A percentile compares a stretch with the other conserved stretches of the same genome.
phyloP scores from a whole-genome alignment of 2,888 invertebrate genomes.

The Plutella xylostella region DNA sequence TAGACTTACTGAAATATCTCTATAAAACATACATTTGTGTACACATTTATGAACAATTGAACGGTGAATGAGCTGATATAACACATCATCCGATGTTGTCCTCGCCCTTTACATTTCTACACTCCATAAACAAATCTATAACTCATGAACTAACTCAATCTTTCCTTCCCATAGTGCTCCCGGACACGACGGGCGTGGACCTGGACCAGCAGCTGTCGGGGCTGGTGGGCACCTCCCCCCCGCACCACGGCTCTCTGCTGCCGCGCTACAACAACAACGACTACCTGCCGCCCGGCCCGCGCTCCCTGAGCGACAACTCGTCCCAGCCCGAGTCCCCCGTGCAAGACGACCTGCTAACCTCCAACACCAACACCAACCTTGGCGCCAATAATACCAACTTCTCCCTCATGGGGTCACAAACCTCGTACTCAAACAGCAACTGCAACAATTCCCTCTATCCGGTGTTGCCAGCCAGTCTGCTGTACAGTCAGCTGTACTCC shows the following conservation, averaged over 20 bases:
- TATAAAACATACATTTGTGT: too few relatives aligned
- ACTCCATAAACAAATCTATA: too few relatives aligned
- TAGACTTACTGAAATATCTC: too few relatives aligned
- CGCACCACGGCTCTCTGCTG: conserved; percentile 71
- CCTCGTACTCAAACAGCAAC: conserved; percentile 70
- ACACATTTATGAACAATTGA: too few relatives aligned
- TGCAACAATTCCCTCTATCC: conserved; percentile 82
- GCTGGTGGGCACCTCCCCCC: conserved; percentile 68
- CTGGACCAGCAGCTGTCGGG: conserved; percentile 80
- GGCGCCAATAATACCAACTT: conserved; percentile 73
- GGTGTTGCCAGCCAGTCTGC: conserved; percentile 82
- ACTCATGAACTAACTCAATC: too few relatives aligned
- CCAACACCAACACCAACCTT: conserved; percentile 72
- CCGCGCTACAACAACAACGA: conserved; percentile 78
- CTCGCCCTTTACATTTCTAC: too few relatives aligned
- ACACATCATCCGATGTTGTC: too few relatives aligned
- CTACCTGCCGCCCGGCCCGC: conserved; percentile 76
- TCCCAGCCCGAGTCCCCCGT: conserved; percentile 87
- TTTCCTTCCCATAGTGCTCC: conserved; percentile 75
- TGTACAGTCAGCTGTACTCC: conserved; percentile 87
- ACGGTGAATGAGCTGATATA: too few relatives aligned
- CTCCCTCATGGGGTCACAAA: conserved; percentile 73
- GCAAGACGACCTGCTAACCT: conserved; percentile 79
- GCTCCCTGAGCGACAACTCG: conserved; percentile 85
- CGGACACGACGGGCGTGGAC: conserved; percentile 81